A percentile compares a stretch with the other conserved stretches of the same genome.
Evolutionary conservation across 2,113 vertebrate species (phyloP).

Genomic region (Carlito syrichta): DNA sequence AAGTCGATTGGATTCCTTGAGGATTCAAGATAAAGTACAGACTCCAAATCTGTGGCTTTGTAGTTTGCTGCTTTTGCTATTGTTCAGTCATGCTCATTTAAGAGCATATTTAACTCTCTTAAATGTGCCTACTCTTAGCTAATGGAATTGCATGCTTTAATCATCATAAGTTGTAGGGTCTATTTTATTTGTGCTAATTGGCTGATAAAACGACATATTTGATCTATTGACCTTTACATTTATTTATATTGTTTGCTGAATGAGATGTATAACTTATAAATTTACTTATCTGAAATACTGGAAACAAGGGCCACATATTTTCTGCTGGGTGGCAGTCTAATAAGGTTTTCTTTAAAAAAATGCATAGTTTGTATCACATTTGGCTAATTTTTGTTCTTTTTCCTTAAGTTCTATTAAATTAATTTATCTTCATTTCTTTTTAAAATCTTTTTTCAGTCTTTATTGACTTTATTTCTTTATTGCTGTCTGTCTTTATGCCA

Average conservation of each 20-base stretch:
- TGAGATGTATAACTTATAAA: slow-evolving; percentile 29
- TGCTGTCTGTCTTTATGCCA: neutral
- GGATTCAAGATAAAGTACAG: neutral
- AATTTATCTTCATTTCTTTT: neutral
- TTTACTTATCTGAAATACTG: neutral
- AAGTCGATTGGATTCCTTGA: neutral
- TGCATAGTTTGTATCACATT: neutral
- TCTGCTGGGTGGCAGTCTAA: neutral
- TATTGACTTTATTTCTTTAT: neutral
- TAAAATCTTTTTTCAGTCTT: neutral
- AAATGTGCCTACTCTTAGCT: slow-evolving; percentile 61
- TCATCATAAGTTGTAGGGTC: slow-evolving; percentile 73
- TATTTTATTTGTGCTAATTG: slow-evolving; percentile 81
- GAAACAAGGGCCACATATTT: neutral
- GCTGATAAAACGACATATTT: slow-evolving; percentile 76
- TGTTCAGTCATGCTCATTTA: slow-evolving; percentile 56
- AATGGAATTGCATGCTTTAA: slow-evolving; percentile 73
- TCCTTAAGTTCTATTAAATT: neutral
- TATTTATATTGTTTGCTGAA: slow-evolving; percentile 59
- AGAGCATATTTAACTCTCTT: slow-evolving; percentile 46
- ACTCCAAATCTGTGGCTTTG: neutral
- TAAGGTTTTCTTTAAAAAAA: neutral
- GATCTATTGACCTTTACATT: slow-evolving; percentile 80
- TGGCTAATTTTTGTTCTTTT: neutral
- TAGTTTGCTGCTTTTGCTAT: slow-evolving; percentile 6